Evolutionary conservation across 2,113 vertebrate species (phyloP).

Genomic region (Paradoxurus hermaphroditus): DNA sequence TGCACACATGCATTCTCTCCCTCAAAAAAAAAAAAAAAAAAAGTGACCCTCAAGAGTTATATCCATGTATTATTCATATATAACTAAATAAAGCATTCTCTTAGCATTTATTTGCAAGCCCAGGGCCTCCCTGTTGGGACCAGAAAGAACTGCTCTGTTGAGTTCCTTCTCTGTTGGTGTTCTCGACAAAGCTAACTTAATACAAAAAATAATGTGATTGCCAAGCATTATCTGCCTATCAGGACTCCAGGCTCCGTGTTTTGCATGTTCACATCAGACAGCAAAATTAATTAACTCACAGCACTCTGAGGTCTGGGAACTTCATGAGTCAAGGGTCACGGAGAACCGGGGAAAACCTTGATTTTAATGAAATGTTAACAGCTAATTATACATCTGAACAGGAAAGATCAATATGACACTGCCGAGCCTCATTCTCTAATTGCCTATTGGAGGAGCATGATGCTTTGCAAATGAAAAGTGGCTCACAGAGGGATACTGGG

Average conservation of each 20-base stretch:
- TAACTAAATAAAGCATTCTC: background rate
- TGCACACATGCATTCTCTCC: no score
- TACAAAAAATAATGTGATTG: conserved; percentile 11
- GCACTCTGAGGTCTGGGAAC: conserved; percentile 53
- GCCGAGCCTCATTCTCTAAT: conserved; percentile 23
- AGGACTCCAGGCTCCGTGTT: background rate
- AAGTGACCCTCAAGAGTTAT: background rate
- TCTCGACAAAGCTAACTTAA: conserved; percentile 13
- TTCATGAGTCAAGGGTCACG: conserved; percentile 52
- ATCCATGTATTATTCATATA: background rate
- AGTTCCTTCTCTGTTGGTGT: background rate
- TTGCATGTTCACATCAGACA: conserved; percentile 32
- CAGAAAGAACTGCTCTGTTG: background rate
- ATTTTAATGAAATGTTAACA: conserved; percentile 66
- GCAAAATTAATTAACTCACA: conserved; percentile 62
- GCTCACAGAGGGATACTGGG: background rate
- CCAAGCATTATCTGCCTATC: background rate
- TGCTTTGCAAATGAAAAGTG: background rate
- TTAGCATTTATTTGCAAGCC: background rate
- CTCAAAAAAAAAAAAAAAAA: no score
- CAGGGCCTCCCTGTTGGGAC: background rate
- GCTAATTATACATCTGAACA: conserved; percentile 65
- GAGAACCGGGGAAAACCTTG: conserved; percentile 54
- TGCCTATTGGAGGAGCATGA: background rate
- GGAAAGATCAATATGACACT: conserved; percentile 21